A percentile compares a stretch with the other conserved stretches of the same genome.
Conservation (phyloP, 2,797 vertebrate species). For the Pempheris klunzingeri region DNA sequence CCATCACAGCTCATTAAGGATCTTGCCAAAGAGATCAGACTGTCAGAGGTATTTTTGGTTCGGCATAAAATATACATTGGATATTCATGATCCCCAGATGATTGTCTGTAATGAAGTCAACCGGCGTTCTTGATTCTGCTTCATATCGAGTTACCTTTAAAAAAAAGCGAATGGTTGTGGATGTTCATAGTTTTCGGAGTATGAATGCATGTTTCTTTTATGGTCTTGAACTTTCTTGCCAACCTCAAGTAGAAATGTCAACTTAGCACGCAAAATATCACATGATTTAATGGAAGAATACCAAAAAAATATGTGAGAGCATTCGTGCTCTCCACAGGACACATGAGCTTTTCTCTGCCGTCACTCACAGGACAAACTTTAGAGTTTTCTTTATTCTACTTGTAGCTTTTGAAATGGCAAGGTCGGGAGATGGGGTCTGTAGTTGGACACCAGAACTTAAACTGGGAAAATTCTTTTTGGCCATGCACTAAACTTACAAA, state of each 20-base stretch:
- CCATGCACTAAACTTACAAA: background rate
- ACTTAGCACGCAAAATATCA: background rate
- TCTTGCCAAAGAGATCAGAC: slow-evolving; percentile 98
- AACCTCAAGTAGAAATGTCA: background rate
- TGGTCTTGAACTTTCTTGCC: background rate
- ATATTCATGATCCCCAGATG: background rate
- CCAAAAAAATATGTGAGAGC: background rate
- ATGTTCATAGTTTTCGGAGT: background rate
- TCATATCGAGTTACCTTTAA: too few relatives aligned
- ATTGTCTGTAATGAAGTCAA: background rate
- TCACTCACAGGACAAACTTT: background rate
- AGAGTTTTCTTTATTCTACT: background rate
- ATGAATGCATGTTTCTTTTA: background rate
- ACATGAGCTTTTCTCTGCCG: background rate
- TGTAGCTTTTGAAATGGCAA: background rate
- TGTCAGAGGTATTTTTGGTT: slow-evolving; percentile 91
- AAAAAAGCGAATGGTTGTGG: too few relatives aligned
- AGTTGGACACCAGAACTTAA: background rate
- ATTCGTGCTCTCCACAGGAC: too few relatives aligned
- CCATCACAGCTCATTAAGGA: slow-evolving; percentile 99
- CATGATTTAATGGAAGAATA: background rate
- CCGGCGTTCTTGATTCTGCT: too few relatives aligned
- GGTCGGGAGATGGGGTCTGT: too few relatives aligned
- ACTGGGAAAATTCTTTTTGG: background rate
- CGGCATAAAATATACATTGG: background rate